These are phyloP conservation scores for Lutraria rhynchaena DNA, from an alignment of 1,140 invertebrate species.

Conservation along the genomic window DNA sequence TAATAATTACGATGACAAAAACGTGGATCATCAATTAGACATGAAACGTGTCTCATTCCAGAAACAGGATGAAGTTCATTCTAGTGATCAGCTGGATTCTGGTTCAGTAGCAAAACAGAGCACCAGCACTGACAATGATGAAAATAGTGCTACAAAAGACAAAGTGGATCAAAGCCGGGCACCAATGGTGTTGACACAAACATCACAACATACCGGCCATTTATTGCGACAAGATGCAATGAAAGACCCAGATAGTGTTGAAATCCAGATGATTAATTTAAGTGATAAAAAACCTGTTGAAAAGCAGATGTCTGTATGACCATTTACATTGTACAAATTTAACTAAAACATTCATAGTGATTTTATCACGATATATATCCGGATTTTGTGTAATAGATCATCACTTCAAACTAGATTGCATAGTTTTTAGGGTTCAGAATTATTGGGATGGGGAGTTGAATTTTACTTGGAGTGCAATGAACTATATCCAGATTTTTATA, in stretches of 20 bases:
- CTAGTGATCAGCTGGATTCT: background rate
- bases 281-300: background rate
- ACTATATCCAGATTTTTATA: too few species aligned
- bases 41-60: constrained; percentile 23
- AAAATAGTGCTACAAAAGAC: background rate
- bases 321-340: too few species aligned
- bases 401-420: too few species aligned
- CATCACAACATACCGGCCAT: constrained; percentile 8
- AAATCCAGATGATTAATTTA: constrained; percentile 19
- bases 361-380: too few species aligned
- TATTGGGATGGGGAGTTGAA: too few species aligned
- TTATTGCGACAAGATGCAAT: constrained; percentile 24
- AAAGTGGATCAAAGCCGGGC: background rate
- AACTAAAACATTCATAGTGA: too few species aligned
- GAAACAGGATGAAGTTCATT: constrained; percentile 14
- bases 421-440: too few species aligned
- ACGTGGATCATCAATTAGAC: background rate
- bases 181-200: background rate
- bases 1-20: background rate
- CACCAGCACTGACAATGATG: background rate
- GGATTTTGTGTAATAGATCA: too few species aligned
- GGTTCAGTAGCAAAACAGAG: too few species aligned
- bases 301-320: constrained; percentile 15
- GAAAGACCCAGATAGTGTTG: constrained; percentile 26
- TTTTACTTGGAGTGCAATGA: too few species aligned